Conservation (phyloP, 2,888 invertebrate species). For the Crossocerus cetratus region DNA sequence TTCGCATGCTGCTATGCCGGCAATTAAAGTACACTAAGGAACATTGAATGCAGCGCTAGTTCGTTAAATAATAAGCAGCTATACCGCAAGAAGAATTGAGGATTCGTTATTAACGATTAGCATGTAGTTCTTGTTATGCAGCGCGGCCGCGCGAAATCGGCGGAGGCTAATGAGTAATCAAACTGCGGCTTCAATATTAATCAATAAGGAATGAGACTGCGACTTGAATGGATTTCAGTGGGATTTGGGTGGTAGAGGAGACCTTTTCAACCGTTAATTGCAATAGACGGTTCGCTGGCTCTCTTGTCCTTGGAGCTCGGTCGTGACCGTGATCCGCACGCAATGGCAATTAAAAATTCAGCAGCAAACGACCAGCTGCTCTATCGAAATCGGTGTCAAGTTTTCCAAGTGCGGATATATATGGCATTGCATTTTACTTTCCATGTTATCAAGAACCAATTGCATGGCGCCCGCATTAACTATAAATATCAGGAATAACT, state of each 20-base stretch:
- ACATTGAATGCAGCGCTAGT: slow-evolving; percentile 35
- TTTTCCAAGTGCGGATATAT: background rate
- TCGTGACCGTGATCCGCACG: background rate
- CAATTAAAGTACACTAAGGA: slow-evolving; percentile 62
- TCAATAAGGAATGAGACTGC: too few species aligned
- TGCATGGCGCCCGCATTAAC: too few species aligned
- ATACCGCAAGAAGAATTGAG: too few species aligned
- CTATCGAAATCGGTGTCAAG: background rate
- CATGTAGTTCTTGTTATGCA: too few species aligned
- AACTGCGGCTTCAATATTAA: too few species aligned
- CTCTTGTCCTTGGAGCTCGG: background rate
- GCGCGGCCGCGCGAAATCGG: too few species aligned
- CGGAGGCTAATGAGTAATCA: too few species aligned
- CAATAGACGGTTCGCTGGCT: background rate
- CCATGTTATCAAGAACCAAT: too few species aligned
- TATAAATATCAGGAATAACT: too few species aligned
- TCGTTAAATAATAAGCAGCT: slow-evolving; percentile 14
- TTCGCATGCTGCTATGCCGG: slow-evolving; percentile 44
- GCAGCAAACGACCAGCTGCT: background rate
- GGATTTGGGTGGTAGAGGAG: background rate
- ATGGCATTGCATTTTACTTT: too few species aligned
- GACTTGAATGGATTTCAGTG: too few species aligned
- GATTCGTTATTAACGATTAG: too few species aligned
- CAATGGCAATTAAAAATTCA: slow-evolving; percentile 1
- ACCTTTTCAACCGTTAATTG: background rate